Conservation (phyloP, 1,140 invertebrate species). For the Formica selysi region DNA sequence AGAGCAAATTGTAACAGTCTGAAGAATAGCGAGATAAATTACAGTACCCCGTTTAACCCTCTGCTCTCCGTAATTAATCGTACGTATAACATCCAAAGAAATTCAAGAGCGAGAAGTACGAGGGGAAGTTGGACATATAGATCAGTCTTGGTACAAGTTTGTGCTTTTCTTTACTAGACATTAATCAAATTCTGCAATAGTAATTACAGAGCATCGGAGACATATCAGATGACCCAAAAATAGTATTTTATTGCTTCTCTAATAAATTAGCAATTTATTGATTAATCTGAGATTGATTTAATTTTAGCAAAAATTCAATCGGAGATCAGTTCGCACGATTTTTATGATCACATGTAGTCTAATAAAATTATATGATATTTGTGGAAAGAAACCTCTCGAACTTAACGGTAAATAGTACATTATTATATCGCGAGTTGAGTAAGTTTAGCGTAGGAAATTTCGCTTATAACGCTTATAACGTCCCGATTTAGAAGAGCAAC, state of each 20-base stretch:
- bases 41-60: conserved; percentile 18
- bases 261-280: neutral
- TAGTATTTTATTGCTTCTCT: neutral
- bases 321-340: neutral
- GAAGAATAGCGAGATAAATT: conserved; percentile 56
- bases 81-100: conserved; percentile 52
- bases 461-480: neutral
- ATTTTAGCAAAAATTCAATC: neutral
- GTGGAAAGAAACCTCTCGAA: neutral
- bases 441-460: neutral
- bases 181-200: conserved; percentile 35
- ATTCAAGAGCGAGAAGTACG: conserved; percentile 39
- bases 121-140: conserved; percentile 27
- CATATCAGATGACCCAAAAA: neutral
- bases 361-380: neutral
- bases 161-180: neutral
- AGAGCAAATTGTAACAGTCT: conserved; percentile 50
- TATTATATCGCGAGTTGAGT: neutral
- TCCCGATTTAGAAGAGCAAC: conserved; percentile 1
- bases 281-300: neutral
- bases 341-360: neutral
- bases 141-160: conserved; percentile 31
- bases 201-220: neutral
- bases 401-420: neutral
- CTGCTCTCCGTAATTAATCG: conserved; percentile 53